A percentile compares a stretch with the other conserved stretches of the same genome.
Evolutionary conservation across 30 jellyfish, hydroid and myxozoan genomes (phyloP).

Genomic region (Phacellophora camtschatica): DNA sequence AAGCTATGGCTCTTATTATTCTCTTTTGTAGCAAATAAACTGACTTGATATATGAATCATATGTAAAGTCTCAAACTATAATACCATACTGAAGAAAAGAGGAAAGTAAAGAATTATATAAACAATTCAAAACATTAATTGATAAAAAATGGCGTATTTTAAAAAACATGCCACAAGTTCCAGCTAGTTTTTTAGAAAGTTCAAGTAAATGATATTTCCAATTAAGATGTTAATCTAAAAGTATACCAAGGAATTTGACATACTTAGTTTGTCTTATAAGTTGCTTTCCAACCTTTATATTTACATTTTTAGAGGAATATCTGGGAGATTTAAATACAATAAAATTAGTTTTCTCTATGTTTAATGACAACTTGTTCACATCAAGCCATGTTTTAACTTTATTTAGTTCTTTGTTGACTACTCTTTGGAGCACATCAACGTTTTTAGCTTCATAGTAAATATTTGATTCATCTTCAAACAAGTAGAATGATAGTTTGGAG

Average conservation of each 20-base stretch:
- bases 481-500: conserved; percentile 5
- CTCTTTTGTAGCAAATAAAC: too few relatives aligned
- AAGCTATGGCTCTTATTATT: too few relatives aligned
- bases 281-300: conserved; percentile 26
- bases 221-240: too few relatives aligned
- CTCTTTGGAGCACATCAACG: conserved; percentile 8
- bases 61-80: too few relatives aligned
- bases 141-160: too few relatives aligned
- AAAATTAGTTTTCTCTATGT: conserved; percentile 53
- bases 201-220: too few relatives aligned
- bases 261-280: conserved; percentile 24
- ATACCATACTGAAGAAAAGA: too few relatives aligned
- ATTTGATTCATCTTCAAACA: conserved; percentile 73
- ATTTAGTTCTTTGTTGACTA: conserved; percentile 51
- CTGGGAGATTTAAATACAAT: conserved; percentile 34
- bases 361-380: conserved; percentile 39
- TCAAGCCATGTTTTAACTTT: conserved; percentile 63
- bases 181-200: too few relatives aligned
- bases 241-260: conserved; percentile 44
- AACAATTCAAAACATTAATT: too few relatives aligned
- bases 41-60: too few relatives aligned
- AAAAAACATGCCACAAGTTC: too few relatives aligned
- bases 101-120: too few relatives aligned
- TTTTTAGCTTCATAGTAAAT: conserved; percentile 32
- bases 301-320: background rate